Base-by-base conservation (phyloP, 2,113 vertebrate species). In the Gracilinanus agilis region DNA sequence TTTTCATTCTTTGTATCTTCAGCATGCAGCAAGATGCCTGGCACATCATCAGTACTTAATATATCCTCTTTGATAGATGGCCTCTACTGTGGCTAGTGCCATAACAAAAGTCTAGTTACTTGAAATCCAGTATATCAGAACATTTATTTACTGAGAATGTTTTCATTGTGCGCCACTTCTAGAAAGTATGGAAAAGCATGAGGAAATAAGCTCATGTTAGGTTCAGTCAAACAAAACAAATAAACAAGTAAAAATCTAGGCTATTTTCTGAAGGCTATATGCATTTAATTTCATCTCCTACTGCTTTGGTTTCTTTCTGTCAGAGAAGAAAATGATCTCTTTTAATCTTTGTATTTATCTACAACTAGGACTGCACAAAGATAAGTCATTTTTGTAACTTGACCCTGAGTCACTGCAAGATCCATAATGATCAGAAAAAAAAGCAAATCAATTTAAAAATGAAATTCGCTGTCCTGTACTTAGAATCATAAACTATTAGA, bases 371-470 rank as follows among this genome's bases (percentile, higher is more conserved):
- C 54, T 91, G 89, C 44, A 92, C 55, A 90, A 91, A 67, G 89
- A 94, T 61, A 96, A 96, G 96, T 96, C 95, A 94, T 96, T 96
- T 97, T 91, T 90, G 95, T 55, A 95, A 96, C 95, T 93, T 96
- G 91, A 93, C 96, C 95, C 54, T 8, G 93, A 94, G 91, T 34
- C 54, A 93, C 49, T 53, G n/a, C 88, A 97, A 94, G 93, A 96
- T 91, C 5, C 34, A 21, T n/a, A 98, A 96, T 97, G 93, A 96
- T 96, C 95, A 97, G 95, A 83, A 83, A 75, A 58, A n/a, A 83
- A 83, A 83, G 19, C n/a, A 83, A 40, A 83, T 83, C 34, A 83
- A 83, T 1, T 56, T 83, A 83, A 83, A 40, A 83, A 83, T 40
- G 94, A 21, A 90, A 53, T 94, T 92, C 90, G 94, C 95, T 90